Evolutionary conservation across 1,140 invertebrate genomes (phyloP).

Genomic region (Eurosta solidaginis): DNA sequence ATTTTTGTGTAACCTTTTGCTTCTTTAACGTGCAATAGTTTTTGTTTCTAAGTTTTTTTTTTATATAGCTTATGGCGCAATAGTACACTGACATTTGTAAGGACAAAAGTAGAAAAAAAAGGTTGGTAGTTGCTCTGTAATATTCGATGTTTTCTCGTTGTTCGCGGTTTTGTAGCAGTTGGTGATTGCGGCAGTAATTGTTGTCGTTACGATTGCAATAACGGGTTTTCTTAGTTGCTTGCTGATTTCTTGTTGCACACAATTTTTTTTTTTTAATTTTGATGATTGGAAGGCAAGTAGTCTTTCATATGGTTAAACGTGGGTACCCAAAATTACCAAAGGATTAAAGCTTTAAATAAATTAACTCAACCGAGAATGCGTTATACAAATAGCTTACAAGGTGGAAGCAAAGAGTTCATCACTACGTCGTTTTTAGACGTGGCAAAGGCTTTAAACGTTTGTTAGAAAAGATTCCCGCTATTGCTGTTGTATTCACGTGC

Average conservation of each 20-base stretch:
- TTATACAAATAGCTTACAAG: no score
- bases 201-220: background rate
- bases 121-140: background rate
- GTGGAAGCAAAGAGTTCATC: no score
- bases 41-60: background rate
- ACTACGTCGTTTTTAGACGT: no score
- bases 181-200: constrained; percentile 9
- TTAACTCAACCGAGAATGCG: no score
- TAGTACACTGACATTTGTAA: background rate
- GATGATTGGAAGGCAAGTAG: no score
- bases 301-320: no score
- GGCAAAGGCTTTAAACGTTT: no score
- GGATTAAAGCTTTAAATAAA: no score
- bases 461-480: no score
- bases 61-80: background rate
- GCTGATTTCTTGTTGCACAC: background rate
- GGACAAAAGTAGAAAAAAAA: background rate
- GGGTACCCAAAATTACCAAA: no score
- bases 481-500: no score
- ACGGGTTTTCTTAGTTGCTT: background rate
- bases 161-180: constrained; percentile 10
- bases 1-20: background rate
- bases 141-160: background rate
- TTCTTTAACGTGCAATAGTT: background rate
- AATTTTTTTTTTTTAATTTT: background rate